Evolutionary conservation across 2,113 vertebrate species (phyloP).

Genomic region (Turdus rufiventris): DNA sequence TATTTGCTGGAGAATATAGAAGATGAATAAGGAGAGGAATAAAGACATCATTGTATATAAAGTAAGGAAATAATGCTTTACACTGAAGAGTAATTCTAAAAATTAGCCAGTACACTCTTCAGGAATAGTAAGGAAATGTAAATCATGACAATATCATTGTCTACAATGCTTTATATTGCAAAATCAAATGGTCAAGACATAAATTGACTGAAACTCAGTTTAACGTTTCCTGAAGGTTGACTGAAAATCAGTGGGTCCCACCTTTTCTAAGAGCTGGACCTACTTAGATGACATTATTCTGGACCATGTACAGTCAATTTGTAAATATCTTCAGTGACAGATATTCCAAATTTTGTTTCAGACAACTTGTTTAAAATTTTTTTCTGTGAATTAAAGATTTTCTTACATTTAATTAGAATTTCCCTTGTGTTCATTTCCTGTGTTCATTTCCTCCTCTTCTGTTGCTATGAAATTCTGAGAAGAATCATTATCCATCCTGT

Average conservation of each 20-base stretch:
- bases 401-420: neutral
- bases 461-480: neutral
- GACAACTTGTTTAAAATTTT: neutral
- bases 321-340: neutral
- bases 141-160: neutral
- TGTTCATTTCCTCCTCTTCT: neutral
- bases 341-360: neutral
- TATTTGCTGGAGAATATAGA: neutral
- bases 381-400: neutral
- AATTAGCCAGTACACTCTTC: neutral
- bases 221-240: neutral
- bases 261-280: neutral
- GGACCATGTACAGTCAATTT: accelerated
- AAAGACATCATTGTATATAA: neutral
- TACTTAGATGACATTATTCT: neutral
- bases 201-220: neutral
- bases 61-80: neutral
- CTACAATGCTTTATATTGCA: neutral
- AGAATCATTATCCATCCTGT: neutral
- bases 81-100: neutral
- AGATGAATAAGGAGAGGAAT: neutral
- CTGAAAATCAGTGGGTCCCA: neutral
- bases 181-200: neutral
- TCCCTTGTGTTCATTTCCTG: neutral
- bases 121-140: neutral